A percentile compares a stretch with the other conserved stretches of the same genome.
phyloP scores from a whole-genome alignment of 2,888 invertebrate genomes.

The Calameuta idolon region DNA sequence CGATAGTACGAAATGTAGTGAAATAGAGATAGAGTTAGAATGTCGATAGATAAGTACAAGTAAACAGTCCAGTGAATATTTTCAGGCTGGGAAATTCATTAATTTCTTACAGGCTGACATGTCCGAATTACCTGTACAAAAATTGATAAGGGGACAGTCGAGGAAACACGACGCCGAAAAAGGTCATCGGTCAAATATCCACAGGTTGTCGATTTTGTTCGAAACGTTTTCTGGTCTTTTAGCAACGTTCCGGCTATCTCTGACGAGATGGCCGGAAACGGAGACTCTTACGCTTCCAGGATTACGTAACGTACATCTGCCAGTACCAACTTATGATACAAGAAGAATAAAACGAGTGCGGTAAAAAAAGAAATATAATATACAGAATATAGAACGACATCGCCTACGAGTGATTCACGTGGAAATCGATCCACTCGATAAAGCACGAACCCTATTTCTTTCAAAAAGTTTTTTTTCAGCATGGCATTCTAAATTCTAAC shows the following conservation, averaged over 20 bases:
- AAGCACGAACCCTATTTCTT: not conserved
- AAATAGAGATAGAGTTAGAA: too few relatives aligned
- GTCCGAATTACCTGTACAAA: not conserved
- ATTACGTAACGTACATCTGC: not conserved
- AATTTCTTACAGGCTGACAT: not conserved
- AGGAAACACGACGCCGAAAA: not conserved
- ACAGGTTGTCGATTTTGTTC: not conserved
- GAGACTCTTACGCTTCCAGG: too few relatives aligned
- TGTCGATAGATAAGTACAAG: not conserved
- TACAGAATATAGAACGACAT: not conserved
- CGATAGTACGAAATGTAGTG: too few relatives aligned
- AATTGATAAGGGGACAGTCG: not conserved
- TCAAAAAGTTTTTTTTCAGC: not conserved
- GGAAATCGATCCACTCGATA: not conserved
- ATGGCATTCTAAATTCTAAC: not conserved
- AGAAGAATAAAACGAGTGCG: not conserved
- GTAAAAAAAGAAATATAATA: not conserved
- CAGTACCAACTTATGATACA: not conserved
- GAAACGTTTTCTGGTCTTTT: not conserved
- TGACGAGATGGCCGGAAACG: not conserved
- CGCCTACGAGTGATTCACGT: not conserved
- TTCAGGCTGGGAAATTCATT: not conserved
- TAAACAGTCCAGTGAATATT: not conserved
- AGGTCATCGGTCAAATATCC: not conserved
- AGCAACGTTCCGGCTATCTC: not conserved